phyloP scores from a whole-genome alignment of 2,888 invertebrate genomes.

The Sialis fuliginosa region DNA sequence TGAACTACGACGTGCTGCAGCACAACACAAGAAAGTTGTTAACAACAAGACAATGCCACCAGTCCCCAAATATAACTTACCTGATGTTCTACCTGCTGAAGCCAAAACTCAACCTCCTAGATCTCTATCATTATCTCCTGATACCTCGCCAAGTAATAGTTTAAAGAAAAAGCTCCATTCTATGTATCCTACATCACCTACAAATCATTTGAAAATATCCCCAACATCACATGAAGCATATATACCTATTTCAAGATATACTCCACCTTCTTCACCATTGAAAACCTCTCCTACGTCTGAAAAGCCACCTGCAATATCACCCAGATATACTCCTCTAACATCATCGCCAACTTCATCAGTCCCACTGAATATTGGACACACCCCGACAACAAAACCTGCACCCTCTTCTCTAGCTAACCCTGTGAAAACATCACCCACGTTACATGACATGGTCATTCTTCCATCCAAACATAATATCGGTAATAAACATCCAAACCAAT shows the following conservation, averaged over 20 bases:
- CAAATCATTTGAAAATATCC: too few relatives aligned
- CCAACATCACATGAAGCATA: constrained; percentile 3
- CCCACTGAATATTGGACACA: constrained; percentile 13
- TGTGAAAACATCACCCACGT: background rate
- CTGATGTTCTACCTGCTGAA: constrained; percentile 36
- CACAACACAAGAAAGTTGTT: background rate
- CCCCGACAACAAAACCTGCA: constrained; percentile 15
- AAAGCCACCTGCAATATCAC: background rate
- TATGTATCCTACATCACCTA: too few relatives aligned
- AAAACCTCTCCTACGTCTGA: constrained; percentile 15
- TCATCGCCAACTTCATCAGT: background rate
- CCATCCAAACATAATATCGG: too few relatives aligned
- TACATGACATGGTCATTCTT: background rate
- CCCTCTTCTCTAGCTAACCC: constrained; percentile 2
- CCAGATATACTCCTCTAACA: too few relatives aligned
- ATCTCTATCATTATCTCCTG: background rate
- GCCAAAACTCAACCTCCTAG: constrained; percentile 24
- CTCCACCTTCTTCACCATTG: constrained; percentile 18
- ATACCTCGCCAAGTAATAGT: background rate
- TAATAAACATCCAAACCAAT: too few relatives aligned
- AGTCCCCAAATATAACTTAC: constrained; percentile 24
- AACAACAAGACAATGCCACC: constrained; percentile 12
- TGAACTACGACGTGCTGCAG: constrained; percentile 13
- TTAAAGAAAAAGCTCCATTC: background rate
- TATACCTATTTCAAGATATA: constrained; percentile 16